Percentiles rank a stretch among this genome's conserved stretches.
Evolutionary conservation across 1,140 invertebrate genomes (phyloP).

Genomic region (Drosophila sp.): DNA sequence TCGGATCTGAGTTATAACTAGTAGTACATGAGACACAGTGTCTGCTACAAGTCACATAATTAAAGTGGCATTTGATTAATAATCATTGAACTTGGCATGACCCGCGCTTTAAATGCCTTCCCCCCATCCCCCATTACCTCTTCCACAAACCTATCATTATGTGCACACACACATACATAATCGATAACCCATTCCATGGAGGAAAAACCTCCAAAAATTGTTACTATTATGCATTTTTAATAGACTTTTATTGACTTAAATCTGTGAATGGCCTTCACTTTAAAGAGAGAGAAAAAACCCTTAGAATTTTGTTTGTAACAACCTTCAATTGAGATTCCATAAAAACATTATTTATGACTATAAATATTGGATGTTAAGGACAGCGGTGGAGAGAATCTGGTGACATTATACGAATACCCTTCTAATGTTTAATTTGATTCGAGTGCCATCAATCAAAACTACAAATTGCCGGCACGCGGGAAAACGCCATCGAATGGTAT

Average conservation of each 20-base stretch:
- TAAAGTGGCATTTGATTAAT: conserved; percentile 76
- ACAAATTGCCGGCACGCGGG: conserved; percentile 45
- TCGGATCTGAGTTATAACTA: conserved; percentile 50
- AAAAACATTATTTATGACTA: conserved; percentile 65
- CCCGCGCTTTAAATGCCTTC: conserved; percentile 51
- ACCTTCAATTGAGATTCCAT: conserved; percentile 54
- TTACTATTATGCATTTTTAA: conserved; percentile 62
- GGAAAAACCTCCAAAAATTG: conserved; percentile 3
- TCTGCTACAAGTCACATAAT: conserved; percentile 64
- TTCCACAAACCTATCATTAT: not conserved
- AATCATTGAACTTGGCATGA: conserved; percentile 71
- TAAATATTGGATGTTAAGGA: conserved; percentile 72
- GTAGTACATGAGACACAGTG: conserved; percentile 26
- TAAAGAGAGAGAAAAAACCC: conserved; percentile 36
- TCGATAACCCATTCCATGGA: conserved; percentile 26
- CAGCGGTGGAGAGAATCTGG: conserved; percentile 26
- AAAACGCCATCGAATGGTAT: not conserved
- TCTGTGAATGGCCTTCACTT: conserved; percentile 55
- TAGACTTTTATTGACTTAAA: conserved; percentile 69
- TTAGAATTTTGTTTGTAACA: conserved; percentile 44
- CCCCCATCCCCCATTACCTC: conserved; percentile 6
- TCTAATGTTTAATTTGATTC: conserved; percentile 44
- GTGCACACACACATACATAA: not conserved
- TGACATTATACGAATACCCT: conserved; percentile 14
- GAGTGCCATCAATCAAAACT: conserved; percentile 66